A percentile compares a stretch with the other conserved stretches of the same genome.
Evolutionary conservation across 2,888 invertebrate genomes (phyloP).

Genomic region (Scaptomyza tumidula): DNA sequence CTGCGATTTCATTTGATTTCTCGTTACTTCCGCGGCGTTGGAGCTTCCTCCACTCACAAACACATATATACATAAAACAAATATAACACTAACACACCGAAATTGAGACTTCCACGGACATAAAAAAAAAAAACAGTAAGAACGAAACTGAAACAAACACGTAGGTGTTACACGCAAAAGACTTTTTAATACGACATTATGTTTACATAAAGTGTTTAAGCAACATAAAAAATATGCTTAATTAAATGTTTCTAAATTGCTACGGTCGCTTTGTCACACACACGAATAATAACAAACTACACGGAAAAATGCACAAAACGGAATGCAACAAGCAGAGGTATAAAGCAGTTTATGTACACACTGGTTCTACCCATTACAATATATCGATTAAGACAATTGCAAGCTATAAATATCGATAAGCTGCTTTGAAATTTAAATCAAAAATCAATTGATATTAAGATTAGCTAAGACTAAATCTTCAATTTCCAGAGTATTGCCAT

Average conservation of each 20-base stretch:
- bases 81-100: constrained; percentile 40
- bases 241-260: constrained; percentile 38
- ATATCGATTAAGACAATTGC: constrained; percentile 12
- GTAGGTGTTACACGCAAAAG: constrained; percentile 41
- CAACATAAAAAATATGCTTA: constrained; percentile 32
- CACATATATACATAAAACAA: constrained; percentile 43
- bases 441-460: constrained; percentile 23
- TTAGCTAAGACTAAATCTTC: constrained; percentile 48
- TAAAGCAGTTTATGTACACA: constrained; percentile 37
- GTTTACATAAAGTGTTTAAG: constrained; percentile 34
- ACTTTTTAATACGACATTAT: constrained; percentile 49
- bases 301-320: constrained; percentile 53
- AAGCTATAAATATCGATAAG: constrained; percentile 4
- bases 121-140: neutral
- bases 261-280: constrained; percentile 45
- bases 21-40: constrained; percentile 49
- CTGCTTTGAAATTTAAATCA: constrained; percentile 3
- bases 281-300: constrained; percentile 58
- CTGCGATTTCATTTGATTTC: constrained; percentile 51
- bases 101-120: constrained; percentile 38
- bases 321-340: constrained; percentile 66
- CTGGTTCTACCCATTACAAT: neutral
- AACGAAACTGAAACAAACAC: constrained; percentile 42
- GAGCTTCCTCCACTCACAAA: constrained; percentile 57
- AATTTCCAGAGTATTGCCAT: constrained; percentile 42